Percentiles rank a stretch among this genome's conserved stretches.
phyloP scores from a whole-genome alignment of 1,140 invertebrate genomes.

The Littorina saxatilis region DNA sequence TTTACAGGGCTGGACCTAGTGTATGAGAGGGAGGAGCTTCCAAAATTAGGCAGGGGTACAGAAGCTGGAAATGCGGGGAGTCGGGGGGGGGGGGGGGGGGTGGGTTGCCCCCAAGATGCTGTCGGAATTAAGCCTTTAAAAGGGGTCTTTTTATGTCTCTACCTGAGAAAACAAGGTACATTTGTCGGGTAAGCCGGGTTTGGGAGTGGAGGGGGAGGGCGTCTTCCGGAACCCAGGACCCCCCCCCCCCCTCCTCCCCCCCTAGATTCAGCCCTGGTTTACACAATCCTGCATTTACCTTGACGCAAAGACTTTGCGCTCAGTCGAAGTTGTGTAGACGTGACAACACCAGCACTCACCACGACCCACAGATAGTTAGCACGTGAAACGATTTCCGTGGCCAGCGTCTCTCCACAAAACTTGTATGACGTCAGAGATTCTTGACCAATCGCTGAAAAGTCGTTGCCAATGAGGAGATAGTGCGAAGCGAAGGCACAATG shows the following conservation, averaged over 20 bases:
- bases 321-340: background rate
- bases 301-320: background rate
- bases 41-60: too few species aligned
- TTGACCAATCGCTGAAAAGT: conserved; percentile 37
- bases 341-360: background rate
- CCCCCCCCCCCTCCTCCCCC: too few species aligned
- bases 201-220: background rate
- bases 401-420: conserved; percentile 38
- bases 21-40: background rate
- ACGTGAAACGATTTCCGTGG: conserved; percentile 48
- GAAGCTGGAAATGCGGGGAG: background rate
- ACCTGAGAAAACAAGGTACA: too few species aligned
- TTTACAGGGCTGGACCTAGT: too few species aligned
- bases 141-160: too few species aligned
- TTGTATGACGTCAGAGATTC: conserved; percentile 52
- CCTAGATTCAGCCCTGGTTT: too few species aligned
- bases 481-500: background rate
- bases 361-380: conserved; percentile 52
- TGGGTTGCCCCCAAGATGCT: background rate
- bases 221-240: too few species aligned
- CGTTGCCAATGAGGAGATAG: conserved; percentile 51
- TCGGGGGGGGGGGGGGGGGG: background rate
- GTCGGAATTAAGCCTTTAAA: background rate
- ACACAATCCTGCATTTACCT: too few species aligned
- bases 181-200: too few species aligned